These are phyloP conservation scores for Chloropsis hardwickii DNA, from an alignment of 2,113 vertebrate genomes.

Conservation along the genomic window DNA sequence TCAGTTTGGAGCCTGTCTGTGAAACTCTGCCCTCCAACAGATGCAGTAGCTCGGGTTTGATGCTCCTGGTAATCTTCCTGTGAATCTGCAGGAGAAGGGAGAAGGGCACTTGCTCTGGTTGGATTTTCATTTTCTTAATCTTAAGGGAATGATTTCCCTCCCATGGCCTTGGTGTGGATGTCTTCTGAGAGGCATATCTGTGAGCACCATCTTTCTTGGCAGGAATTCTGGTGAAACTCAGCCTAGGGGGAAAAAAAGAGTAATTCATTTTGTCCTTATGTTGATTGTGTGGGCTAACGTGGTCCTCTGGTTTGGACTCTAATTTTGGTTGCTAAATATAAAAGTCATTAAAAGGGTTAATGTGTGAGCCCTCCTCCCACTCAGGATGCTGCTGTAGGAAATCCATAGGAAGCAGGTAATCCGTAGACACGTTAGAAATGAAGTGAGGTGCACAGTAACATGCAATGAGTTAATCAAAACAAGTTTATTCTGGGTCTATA, in stretches of 20 bases:
- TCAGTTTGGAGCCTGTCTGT: not conserved
- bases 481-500: not conserved
- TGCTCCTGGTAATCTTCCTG: not conserved
- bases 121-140: conserved; percentile 13
- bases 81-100: not conserved
- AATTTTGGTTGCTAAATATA: not conserved
- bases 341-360: not conserved
- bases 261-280: not conserved
- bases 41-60: not conserved
- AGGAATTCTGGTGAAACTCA: not conserved
- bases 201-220: not conserved
- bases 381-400: not conserved
- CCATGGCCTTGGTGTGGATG: not conserved
- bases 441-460: not conserved
- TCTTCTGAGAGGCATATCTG: not conserved
- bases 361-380: not conserved
- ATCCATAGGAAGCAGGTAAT: not conserved
- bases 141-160: not conserved
- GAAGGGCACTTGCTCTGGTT: not conserved
- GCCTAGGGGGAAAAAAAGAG: no score
- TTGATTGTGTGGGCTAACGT: not conserved
- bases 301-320: not conserved
- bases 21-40: not conserved
- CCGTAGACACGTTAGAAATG: not conserved
- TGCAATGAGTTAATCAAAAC: not conserved